phyloP scores from a whole-genome alignment of 2,797 vertebrate species.

The Notamacropus eugenii region DNA sequence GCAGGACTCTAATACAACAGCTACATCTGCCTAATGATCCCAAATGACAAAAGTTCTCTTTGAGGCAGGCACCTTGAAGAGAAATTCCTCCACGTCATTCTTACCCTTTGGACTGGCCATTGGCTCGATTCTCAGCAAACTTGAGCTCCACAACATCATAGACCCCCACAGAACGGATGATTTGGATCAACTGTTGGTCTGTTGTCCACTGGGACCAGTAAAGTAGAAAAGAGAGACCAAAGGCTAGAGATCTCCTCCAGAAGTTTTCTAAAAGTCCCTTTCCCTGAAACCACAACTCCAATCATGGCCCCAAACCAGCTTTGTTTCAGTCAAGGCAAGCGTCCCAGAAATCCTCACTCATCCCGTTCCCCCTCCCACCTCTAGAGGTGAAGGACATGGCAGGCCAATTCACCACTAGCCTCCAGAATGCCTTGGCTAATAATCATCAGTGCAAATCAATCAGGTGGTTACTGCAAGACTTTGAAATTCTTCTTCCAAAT shows the following conservation, averaged over 20 bases:
- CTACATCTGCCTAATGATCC: background rate
- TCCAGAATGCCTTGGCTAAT: slow-evolving; percentile 34
- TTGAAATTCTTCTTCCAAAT: slow-evolving; percentile 11
- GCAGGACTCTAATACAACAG: background rate
- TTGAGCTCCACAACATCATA: slow-evolving; percentile 93
- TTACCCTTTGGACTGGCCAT: slow-evolving; percentile 98
- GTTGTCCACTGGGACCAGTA: slow-evolving; percentile 92
- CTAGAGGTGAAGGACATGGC: slow-evolving; percentile 33
- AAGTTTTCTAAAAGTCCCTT: background rate
- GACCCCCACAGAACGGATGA: slow-evolving; percentile 91
- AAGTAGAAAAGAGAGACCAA: slow-evolving; percentile 75
- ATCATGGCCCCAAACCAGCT: slow-evolving; percentile 32
- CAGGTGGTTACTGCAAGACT: slow-evolving; percentile 28
- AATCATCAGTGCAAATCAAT: slow-evolving; percentile 42
- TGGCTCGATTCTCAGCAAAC: slow-evolving; percentile 94
- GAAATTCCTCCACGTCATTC: slow-evolving; percentile 65
- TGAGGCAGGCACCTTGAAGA: background rate
- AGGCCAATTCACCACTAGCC: slow-evolving; percentile 47
- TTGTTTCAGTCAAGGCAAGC: slow-evolving; percentile 34
- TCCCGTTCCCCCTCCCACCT: background rate
- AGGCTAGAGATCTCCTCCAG: background rate
- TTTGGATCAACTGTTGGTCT: slow-evolving; percentile 90
- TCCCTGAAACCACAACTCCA: slow-evolving; percentile 52
- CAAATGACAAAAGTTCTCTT: background rate
- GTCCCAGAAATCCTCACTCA: slow-evolving; percentile 21